phyloP scores from a whole-genome alignment of 2,797 vertebrate species.

The Vespertilio murinus region DNA sequence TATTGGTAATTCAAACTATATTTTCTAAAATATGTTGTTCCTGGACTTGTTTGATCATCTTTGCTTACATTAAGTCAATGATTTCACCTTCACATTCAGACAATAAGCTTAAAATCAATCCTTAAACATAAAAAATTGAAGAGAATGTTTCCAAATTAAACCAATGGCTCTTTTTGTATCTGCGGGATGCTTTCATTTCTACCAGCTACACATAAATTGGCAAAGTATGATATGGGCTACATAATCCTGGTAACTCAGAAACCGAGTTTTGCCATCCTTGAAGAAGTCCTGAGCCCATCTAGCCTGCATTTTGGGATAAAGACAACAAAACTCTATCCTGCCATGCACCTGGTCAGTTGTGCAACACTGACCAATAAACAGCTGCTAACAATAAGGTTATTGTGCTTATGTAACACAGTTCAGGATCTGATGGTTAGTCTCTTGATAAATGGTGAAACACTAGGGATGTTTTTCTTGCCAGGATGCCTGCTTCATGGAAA shows the following conservation, averaged over 20 bases:
- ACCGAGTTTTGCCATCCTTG: background rate
- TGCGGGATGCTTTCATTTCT: constrained; percentile 31
- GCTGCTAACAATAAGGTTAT: constrained; percentile 87
- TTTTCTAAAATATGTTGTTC: background rate
- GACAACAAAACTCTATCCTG: constrained; percentile 67
- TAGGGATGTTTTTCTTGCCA: constrained; percentile 80
- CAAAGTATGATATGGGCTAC: constrained; percentile 8
- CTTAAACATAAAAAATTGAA: background rate
- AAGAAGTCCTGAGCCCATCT: constrained; percentile 23
- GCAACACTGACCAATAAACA: constrained; percentile 83
- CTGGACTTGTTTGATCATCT: background rate
- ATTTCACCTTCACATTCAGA: background rate
- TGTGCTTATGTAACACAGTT: constrained; percentile 82
- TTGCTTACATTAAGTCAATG: background rate
- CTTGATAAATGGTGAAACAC: constrained; percentile 77
- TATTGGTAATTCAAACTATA: background rate
- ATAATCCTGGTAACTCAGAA: background rate
- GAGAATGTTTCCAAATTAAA: constrained; percentile 21
- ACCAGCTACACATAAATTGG: background rate
- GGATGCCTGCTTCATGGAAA: constrained; percentile 69
- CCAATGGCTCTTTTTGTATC: background rate
- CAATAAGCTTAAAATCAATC: constrained; percentile 29
- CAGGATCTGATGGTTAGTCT: constrained; percentile 80
- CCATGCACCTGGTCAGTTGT: constrained; percentile 85
- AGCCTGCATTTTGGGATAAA: constrained; percentile 74